These are phyloP conservation scores for Clarias fuscus DNA, from an alignment of 2,797 vertebrate species.

Conservation along the genomic window DNA sequence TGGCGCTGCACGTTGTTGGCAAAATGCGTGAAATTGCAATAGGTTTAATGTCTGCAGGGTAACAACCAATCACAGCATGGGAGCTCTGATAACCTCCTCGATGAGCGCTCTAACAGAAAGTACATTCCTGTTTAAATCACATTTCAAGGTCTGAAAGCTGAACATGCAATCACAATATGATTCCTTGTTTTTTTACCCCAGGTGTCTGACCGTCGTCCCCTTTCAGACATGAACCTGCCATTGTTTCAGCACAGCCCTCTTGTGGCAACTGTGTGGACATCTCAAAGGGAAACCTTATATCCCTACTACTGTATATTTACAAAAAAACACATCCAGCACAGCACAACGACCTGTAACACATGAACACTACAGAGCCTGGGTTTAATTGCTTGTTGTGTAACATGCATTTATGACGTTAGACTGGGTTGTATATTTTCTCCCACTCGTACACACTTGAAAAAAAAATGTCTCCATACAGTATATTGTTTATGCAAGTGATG, in stretches of 20 bases:
- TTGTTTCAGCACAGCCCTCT: conserved; percentile 6
- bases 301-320: not conserved
- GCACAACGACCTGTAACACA: conserved; percentile 4
- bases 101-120: not conserved
- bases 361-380: not conserved
- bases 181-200: not conserved
- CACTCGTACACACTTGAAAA: not conserved
- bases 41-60: not conserved
- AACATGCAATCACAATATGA: not conserved
- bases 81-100: not conserved
- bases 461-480: not conserved
- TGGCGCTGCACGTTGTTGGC: conserved; percentile 9
- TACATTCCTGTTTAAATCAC: conserved; percentile 16
- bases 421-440: not conserved
- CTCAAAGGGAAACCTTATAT: not conserved
- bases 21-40: conserved; percentile 24
- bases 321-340: not conserved
- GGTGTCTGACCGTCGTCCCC: conserved; percentile 3
- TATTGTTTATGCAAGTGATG: conserved; percentile 7
- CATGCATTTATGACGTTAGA: not conserved
- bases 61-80: conserved; percentile 14
- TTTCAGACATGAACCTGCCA: not conserved
- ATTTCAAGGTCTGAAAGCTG: conserved; percentile 6
- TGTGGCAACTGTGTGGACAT: not conserved
- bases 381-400: conserved; percentile 1